Percentiles rank a stretch among this genome's conserved stretches.
These are phyloP conservation scores for Baryphthengus martii DNA, from an alignment of 2,113 vertebrate genomes.

Conservation along the genomic window DNA sequence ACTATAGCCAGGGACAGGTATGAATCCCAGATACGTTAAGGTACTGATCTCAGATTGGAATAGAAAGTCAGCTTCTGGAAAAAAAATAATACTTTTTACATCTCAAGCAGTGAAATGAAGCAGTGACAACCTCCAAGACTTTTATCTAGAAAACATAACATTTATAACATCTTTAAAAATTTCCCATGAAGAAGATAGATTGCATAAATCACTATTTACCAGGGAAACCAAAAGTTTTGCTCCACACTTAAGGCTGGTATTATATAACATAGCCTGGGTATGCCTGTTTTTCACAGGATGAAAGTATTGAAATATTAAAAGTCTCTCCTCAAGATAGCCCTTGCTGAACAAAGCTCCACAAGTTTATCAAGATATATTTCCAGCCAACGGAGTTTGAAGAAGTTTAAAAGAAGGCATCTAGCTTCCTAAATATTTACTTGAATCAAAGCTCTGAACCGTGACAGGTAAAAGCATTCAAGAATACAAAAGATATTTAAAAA, in stretches of 20 bases:
- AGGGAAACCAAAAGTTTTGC: not conserved
- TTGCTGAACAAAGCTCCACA: not conserved
- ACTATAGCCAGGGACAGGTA: not conserved
- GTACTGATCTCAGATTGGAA: not conserved
- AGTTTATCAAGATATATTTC: not conserved
- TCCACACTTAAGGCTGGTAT: not conserved
- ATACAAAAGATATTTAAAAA: not conserved
- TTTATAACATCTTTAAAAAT: not conserved
- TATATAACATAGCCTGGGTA: not conserved
- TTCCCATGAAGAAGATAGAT: not conserved
- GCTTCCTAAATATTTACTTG: constrained; percentile 1
- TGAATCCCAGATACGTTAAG: not conserved
- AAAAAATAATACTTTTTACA: not conserved
- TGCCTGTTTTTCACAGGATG: not conserved
- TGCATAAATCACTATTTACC: not conserved
- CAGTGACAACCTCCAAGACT: not conserved
- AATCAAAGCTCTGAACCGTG: not conserved
- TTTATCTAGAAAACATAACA: not conserved
- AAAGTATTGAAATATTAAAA: not conserved
- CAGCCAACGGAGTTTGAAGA: not conserved
- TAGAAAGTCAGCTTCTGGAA: not conserved
- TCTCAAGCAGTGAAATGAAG: not conserved
- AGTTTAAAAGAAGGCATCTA: not conserved
- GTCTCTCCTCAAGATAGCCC: not conserved
- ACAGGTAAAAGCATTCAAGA: not conserved